These are phyloP conservation scores for Megaptera novaeangliae DNA, from an alignment of 2,113 vertebrate species.

Conservation along the genomic window DNA sequence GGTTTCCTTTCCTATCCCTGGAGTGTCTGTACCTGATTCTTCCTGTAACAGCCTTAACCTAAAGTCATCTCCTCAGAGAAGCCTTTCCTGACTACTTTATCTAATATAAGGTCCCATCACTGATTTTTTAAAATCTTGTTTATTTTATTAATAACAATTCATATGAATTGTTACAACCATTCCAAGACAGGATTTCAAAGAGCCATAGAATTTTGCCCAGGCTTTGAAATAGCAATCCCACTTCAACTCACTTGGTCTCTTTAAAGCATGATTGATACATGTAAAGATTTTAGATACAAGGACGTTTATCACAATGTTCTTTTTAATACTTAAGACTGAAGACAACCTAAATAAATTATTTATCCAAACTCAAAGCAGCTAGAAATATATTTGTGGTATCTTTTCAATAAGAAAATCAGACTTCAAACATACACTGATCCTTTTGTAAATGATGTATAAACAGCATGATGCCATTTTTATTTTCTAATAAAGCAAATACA, in stretches of 20 bases:
- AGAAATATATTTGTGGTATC: background rate
- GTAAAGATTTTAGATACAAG: background rate
- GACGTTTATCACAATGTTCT: background rate
- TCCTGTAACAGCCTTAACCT: background rate
- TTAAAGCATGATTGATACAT: background rate
- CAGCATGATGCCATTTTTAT: background rate
- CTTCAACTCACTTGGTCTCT: background rate
- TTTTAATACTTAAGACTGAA: slow-evolving; percentile 26
- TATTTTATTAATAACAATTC: background rate
- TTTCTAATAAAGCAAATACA: background rate
- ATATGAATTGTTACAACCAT: background rate
- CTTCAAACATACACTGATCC: background rate
- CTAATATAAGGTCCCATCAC: background rate
- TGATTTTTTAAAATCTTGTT: background rate
- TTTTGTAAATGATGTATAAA: background rate
- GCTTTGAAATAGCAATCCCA: background rate
- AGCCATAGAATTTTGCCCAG: background rate
- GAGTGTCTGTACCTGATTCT: background rate
- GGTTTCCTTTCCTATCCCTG: background rate
- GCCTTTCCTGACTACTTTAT: background rate
- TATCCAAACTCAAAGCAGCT: background rate
- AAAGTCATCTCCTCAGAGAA: background rate
- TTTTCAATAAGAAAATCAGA: background rate
- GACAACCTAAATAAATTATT: background rate
- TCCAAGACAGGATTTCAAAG: background rate